Evolutionary conservation across 1,140 invertebrate genomes (phyloP).

Genomic region (Drosophila leontia): DNA sequence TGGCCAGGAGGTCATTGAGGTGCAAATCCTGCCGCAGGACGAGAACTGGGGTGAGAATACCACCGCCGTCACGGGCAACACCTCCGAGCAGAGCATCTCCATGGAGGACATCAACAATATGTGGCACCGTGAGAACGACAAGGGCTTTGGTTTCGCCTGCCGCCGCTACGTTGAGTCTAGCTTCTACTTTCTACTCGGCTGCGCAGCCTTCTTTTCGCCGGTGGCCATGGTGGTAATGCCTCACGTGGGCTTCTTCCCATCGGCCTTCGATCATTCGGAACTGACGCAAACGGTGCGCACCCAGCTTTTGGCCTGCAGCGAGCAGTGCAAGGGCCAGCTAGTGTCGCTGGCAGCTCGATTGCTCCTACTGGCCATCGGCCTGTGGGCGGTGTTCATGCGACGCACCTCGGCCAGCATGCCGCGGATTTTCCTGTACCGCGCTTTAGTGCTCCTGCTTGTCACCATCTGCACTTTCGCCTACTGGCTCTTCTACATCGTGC

Average conservation of each 20-base stretch:
- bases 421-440: slow-evolving; percentile 95
- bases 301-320: slow-evolving; percentile 89
- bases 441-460: slow-evolving; percentile 94
- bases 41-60: slow-evolving; percentile 99
- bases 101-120: slow-evolving; percentile 93
- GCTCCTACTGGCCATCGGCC: slow-evolving; percentile 94
- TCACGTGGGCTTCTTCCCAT: slow-evolving; percentile 92
- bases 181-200: slow-evolving; percentile 91
- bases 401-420: slow-evolving; percentile 94
- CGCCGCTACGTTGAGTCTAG: slow-evolving; percentile 92
- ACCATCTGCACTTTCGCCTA: slow-evolving; percentile 97
- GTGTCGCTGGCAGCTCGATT: slow-evolving; percentile 96
- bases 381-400: slow-evolving; percentile 95
- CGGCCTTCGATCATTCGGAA: slow-evolving; percentile 85
- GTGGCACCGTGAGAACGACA: slow-evolving; percentile 91
- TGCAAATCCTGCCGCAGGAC: slow-evolving; percentile 97
- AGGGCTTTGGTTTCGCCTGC: slow-evolving; percentile 90
- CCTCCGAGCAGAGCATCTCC: slow-evolving; percentile 96
- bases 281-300: slow-evolving; percentile 86
- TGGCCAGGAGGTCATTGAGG: slow-evolving; percentile 94
- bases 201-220: slow-evolving; percentile 95
- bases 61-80: slow-evolving; percentile 98
- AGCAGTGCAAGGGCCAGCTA: slow-evolving; percentile 93
- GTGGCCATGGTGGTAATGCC: slow-evolving; percentile 97
- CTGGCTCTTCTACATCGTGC: slow-evolving; percentile 98